These are phyloP conservation scores for Amblyopsis rosae DNA, from an alignment of 2,113 vertebrate genomes.

Conservation along the genomic window DNA sequence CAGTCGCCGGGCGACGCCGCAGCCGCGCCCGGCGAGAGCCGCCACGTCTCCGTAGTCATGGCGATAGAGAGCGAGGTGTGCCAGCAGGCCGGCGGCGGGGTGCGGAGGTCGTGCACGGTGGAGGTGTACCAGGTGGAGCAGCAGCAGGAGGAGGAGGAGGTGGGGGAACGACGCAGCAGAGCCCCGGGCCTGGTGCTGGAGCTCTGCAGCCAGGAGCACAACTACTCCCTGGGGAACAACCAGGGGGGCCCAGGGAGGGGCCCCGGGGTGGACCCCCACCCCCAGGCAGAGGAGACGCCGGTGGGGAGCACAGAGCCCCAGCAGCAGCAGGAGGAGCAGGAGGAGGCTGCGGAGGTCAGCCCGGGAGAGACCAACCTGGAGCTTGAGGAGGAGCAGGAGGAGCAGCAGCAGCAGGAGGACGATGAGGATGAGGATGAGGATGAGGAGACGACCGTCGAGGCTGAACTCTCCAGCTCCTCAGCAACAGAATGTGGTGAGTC, in stretches of 20 bases:
- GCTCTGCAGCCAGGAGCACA: slow-evolving; percentile 76
- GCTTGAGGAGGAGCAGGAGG: slow-evolving; percentile 24
- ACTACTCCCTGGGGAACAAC: slow-evolving; percentile 74
- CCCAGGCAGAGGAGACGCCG: slow-evolving; percentile 28
- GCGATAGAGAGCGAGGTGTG: slow-evolving; percentile 34
- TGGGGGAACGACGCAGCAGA: not conserved
- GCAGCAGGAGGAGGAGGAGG: slow-evolving; percentile 19
- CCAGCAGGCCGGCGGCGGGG: slow-evolving; percentile 25
- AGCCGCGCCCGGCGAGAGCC: slow-evolving; percentile 10
- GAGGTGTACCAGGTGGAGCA: slow-evolving; percentile 71
- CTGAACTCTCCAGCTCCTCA: slow-evolving; percentile 69
- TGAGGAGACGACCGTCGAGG: slow-evolving; percentile 53
- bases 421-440: slow-evolving; percentile 29
- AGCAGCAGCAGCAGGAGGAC: slow-evolving; percentile 41
- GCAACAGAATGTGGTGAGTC: slow-evolving; percentile 71
- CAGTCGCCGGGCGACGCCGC: not conserved
- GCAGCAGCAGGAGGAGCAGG: slow-evolving; percentile 19
- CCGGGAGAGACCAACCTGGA: not conserved
- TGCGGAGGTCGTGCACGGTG: slow-evolving; percentile 31
- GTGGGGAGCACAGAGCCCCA: slow-evolving; percentile 31
- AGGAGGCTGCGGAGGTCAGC: slow-evolving; percentile 15
- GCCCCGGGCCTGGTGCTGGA: slow-evolving; percentile 53
- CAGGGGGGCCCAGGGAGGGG: not conserved
- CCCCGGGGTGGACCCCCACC: slow-evolving; percentile 29
- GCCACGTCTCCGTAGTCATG: slow-evolving; percentile 13